phyloP scores from a whole-genome alignment of 2,797 vertebrate genomes.

The Eulemur mongoz region DNA sequence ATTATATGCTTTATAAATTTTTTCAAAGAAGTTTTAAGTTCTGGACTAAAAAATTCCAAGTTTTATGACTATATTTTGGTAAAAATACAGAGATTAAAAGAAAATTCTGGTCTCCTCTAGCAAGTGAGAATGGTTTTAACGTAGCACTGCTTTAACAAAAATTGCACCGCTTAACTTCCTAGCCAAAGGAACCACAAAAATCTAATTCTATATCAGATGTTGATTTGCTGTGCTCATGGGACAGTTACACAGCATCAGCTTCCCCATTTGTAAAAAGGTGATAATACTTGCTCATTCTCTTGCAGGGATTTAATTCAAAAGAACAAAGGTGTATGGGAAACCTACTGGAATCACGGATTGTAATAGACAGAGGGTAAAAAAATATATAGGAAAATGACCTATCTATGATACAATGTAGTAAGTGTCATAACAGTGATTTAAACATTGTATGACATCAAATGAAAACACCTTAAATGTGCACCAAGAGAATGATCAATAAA shows the following conservation, averaged over 20 bases:
- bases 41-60: background rate
- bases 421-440: background rate
- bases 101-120: background rate
- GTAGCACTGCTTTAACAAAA: background rate
- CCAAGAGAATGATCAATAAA: background rate
- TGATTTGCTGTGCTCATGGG: background rate
- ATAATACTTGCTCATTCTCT: background rate
- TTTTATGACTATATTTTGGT: background rate
- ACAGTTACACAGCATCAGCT: background rate
- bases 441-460: background rate
- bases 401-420: background rate
- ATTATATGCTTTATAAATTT: background rate
- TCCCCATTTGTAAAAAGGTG: background rate
- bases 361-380: background rate
- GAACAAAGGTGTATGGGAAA: background rate
- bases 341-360: too few species aligned
- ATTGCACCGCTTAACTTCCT: background rate
- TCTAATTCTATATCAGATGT: background rate
- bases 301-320: background rate
- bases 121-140: background rate
- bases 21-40: background rate
- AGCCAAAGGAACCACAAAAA: background rate
- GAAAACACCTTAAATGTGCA: background rate
- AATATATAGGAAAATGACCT: background rate
- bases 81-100: background rate